Evolutionary conservation across 2,888 invertebrate genomes (phyloP).

Genomic region (Dysmachus trigonus): DNA sequence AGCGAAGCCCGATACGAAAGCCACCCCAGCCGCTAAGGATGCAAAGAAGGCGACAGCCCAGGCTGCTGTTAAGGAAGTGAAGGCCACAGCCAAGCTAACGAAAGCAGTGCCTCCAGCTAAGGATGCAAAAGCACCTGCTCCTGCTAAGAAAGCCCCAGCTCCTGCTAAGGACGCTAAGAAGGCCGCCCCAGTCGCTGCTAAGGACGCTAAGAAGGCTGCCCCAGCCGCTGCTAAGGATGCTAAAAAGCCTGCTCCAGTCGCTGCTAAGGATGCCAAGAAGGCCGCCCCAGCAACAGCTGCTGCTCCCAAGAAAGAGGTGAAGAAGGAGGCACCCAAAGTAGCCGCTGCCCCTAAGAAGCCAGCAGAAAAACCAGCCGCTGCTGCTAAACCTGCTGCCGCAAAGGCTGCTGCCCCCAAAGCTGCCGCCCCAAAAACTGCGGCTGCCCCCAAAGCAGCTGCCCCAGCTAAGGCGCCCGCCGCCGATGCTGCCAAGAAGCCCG

Average conservation of each 20-base stretch:
- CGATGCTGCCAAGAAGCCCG: slow-evolving; percentile 49
- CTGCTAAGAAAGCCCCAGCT: slow-evolving; percentile 66
- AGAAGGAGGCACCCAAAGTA: slow-evolving; percentile 48
- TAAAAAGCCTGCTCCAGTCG: slow-evolving; percentile 9
- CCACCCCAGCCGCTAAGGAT: slow-evolving; percentile 61
- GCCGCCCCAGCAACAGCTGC: slow-evolving; percentile 59
- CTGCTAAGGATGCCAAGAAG: slow-evolving; percentile 59
- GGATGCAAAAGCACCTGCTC: slow-evolving; percentile 64
- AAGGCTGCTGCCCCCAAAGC: slow-evolving; percentile 45
- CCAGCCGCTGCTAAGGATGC: slow-evolving; percentile 34
- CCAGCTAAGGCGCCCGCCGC: slow-evolving; percentile 39
- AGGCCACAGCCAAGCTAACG: slow-evolving; percentile 45
- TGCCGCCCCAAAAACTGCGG: slow-evolving; percentile 33
- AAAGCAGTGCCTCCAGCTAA: slow-evolving; percentile 56
- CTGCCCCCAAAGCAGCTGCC: slow-evolving; percentile 31
- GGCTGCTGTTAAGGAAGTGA: slow-evolving; percentile 50
- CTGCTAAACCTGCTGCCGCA: slow-evolving; percentile 31
- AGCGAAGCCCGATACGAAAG: slow-evolving; percentile 59
- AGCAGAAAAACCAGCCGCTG: slow-evolving; percentile 54
- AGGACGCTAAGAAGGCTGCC: slow-evolving; percentile 57
- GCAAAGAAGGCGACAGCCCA: slow-evolving; percentile 62
- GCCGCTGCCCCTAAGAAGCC: slow-evolving; percentile 65
- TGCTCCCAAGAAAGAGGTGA: slow-evolving; percentile 57
- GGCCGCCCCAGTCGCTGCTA: slow-evolving; percentile 57
- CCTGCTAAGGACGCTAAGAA: slow-evolving; percentile 66